Evolutionary conservation across 2,888 invertebrate species (phyloP).

Genomic region (Ischnura elegans): DNA sequence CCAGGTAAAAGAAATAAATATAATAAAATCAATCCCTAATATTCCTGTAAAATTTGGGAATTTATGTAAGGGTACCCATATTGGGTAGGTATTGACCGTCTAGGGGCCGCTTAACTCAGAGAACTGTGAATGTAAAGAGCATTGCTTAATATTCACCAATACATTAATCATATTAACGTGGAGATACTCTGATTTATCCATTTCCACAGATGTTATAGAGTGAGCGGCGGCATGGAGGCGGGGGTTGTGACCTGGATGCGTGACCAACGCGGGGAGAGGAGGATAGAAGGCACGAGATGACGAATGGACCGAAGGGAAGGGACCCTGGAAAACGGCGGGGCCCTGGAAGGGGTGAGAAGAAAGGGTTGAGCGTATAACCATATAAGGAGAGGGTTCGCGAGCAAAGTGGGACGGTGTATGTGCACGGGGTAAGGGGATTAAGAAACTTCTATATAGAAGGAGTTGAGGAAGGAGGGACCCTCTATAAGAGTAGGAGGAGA

Average conservation of each 20-base stretch:
- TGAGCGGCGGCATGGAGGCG: not conserved
- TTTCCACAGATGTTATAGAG: no score
- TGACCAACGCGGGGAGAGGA: not conserved
- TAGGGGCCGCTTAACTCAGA: no score
- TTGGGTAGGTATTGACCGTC: no score
- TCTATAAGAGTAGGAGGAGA: no score
- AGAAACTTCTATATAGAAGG: conserved; percentile 46
- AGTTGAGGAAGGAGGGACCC: not conserved
- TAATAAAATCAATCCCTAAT: no score
- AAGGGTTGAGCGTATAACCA: not conserved
- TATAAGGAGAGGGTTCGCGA: not conserved
- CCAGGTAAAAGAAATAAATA: no score
- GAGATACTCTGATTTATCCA: no score
- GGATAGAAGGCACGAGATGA: not conserved
- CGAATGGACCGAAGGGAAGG: not conserved
- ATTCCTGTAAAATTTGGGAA: no score
- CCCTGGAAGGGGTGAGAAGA: not conserved
- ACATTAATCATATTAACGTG: no score
- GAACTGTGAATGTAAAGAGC: no score
- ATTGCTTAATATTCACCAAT: no score
- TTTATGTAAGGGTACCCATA: no score
- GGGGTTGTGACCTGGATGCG: not conserved
- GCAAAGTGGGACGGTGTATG: not conserved
- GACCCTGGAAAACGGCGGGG: not conserved
- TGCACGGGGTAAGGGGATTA: not conserved